phyloP scores from a whole-genome alignment of 1,140 invertebrate species.

The Lordiphosa clarofinis region DNA sequence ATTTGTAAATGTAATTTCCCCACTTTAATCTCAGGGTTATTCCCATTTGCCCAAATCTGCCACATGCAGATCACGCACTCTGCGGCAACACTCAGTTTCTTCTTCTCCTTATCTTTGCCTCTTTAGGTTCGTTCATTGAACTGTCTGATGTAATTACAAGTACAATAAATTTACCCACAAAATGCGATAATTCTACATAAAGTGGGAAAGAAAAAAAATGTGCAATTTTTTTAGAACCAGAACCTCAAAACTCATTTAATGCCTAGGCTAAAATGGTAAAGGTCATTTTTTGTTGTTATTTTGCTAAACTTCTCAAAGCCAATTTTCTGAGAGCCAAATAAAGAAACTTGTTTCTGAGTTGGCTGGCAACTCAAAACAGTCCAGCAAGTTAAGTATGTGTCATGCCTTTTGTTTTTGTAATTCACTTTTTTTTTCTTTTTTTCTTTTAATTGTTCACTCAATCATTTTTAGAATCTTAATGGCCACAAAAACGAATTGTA shows the following conservation, averaged over 20 bases:
- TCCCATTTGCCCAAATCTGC: no score
- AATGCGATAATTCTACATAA: no score
- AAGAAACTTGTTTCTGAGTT: constrained; percentile 47
- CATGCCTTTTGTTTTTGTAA: constrained; percentile 11
- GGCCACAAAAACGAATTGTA: constrained; percentile 4
- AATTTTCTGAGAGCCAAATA: constrained; percentile 39
- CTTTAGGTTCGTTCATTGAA: no score
- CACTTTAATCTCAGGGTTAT: no score
- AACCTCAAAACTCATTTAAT: constrained; percentile 10
- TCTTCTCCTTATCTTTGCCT: no score
- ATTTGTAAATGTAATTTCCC: no score
- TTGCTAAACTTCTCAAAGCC: constrained; percentile 26
- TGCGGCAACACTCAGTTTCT: no score
- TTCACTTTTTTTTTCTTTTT: constrained; percentile 15
- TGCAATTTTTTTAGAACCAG: constrained; percentile 1
- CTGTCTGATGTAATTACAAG: no score
- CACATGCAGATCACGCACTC: no score
- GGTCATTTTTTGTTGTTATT: constrained; percentile 16
- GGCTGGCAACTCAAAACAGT: constrained; percentile 8
- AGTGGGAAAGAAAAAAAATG: no score
- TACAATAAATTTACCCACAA: no score
- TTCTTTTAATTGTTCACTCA: constrained; percentile 24
- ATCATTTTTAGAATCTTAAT: constrained; percentile 42
- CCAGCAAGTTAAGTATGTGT: constrained; percentile 8
- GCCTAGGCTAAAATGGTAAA: constrained; percentile 47